Evolutionary conservation across 2,113 vertebrate species (phyloP), one percentile per base, ranked within the genome.

Genomic region (Scalopus aquaticus): DNA sequence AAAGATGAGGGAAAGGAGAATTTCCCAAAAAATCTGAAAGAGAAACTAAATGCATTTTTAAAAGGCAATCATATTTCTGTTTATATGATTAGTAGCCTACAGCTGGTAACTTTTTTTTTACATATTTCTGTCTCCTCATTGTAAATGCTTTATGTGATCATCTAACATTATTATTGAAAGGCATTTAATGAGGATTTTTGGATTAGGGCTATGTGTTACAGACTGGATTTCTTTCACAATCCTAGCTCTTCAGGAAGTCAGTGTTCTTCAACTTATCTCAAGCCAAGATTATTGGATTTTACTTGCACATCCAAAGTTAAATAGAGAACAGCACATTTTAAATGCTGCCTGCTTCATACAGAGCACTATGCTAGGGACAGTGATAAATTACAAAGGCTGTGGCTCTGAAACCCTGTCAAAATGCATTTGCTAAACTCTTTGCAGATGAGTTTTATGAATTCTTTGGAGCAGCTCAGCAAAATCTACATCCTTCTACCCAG

Each of bases 161-260:
- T 67, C 77, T 77, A 90, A 83, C 79, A 85, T 83, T 26, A 74
- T 73, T 81, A 67, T 24, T 72, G 44, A 78, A 80, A 93, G 67
- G 16, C 10, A 22, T 49, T 86, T 56, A 58, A 37, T 37, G 24
- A 83, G 15, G 37, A 26, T 60, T 83, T 85, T 86, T 79, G 58
- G 30, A 46, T 91, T 58, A 72, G 12, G 49, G 24, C 22, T 79
- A 22, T 72, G 42, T 70, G 35, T 1, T 69, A 51, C 5, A 51
- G 82, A 74, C 76, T 77, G 60, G 35, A 93, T 89, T 91, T 67
- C 78, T 95, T 95, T 91, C 78, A 87, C 51, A 83, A 26, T 78
- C 90, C 67, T 78, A 81, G 32, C 20, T 51, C 67, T 93, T 91
- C 60, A 60, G 64, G 37, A 88, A 74, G 76, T 73, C 28, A 32